Evolutionary conservation across 2,797 vertebrate species (phyloP).

Genomic region (Discoglossus pictus): DNA sequence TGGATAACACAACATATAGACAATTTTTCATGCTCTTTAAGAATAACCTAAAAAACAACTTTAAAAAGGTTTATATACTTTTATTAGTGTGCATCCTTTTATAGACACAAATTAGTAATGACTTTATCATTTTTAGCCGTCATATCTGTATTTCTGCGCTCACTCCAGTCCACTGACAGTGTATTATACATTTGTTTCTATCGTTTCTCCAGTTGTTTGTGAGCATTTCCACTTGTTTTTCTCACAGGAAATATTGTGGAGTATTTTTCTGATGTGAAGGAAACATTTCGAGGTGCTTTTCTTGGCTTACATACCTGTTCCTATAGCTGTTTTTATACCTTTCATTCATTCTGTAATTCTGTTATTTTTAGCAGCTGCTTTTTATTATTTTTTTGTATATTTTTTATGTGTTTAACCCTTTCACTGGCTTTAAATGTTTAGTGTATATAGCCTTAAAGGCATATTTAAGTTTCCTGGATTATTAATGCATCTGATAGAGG

Average conservation of each 20-base stretch:
- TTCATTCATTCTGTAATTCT: neutral
- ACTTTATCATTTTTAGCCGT: too few relatives aligned
- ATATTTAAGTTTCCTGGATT: constrained; percentile 12
- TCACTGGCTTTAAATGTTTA: constrained; percentile 19
- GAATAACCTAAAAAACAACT: too few relatives aligned
- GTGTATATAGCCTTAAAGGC: constrained; percentile 15
- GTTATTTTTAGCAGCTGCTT: neutral
- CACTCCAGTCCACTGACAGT: too few relatives aligned
- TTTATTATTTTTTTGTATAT: too few relatives aligned
- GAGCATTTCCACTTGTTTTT: neutral
- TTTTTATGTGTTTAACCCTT: too few relatives aligned
- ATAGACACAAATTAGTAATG: too few relatives aligned
- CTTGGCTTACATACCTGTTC: neutral
- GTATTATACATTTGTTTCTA: too few relatives aligned
- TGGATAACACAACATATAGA: too few relatives aligned
- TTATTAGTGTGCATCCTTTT: too few relatives aligned
- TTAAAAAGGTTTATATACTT: too few relatives aligned
- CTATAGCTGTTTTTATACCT: neutral
- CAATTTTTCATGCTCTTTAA: too few relatives aligned
- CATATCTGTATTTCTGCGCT: too few relatives aligned
- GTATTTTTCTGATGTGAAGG: constrained; percentile 4
- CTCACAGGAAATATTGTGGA: constrained; percentile 15
- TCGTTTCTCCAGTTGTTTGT: neutral
- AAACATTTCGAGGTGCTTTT: constrained; percentile 10
- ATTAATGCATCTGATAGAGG: constrained; percentile 29